Evolutionary conservation across 2,888 invertebrate genomes (phyloP).

Genomic region (Zygogramma bicolorata): DNA sequence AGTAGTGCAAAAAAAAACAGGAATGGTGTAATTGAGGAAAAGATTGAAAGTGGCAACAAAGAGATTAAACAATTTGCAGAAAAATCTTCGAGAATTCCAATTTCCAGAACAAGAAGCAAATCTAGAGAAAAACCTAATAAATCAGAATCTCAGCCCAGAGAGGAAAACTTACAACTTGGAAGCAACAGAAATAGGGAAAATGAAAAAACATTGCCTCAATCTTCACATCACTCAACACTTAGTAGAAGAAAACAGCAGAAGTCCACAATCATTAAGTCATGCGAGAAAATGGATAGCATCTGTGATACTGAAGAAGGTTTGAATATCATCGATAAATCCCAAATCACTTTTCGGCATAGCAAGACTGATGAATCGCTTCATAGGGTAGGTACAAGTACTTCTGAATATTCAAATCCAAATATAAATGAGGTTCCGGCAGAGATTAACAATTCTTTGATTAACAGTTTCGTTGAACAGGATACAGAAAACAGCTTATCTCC

Average conservation of each 20-base stretch:
- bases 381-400: neutral
- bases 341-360: neutral
- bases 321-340: neutral
- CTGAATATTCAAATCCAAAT: neutral
- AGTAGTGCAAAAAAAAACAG: neutral
- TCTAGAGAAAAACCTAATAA: slow-evolving; percentile 10
- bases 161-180: neutral
- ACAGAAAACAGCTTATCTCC: neutral
- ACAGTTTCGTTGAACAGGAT: neutral
- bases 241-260: slow-evolving; percentile 5
- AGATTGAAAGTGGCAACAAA: neutral
- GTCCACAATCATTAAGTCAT: no score
- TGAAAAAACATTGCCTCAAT: neutral
- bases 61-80: neutral
- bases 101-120: slow-evolving; percentile 13
- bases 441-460: neutral
- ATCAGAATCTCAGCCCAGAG: neutral
- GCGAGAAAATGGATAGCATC: neutral
- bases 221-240: slow-evolving; percentile 3
- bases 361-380: neutral
- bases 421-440: neutral
- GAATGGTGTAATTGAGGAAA: neutral
- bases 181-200: neutral
- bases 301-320: neutral
- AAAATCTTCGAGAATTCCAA: slow-evolving; percentile 10